Conservation (phyloP, 2,113 vertebrate species). For the Herpailurus yagouaroundi region DNA sequence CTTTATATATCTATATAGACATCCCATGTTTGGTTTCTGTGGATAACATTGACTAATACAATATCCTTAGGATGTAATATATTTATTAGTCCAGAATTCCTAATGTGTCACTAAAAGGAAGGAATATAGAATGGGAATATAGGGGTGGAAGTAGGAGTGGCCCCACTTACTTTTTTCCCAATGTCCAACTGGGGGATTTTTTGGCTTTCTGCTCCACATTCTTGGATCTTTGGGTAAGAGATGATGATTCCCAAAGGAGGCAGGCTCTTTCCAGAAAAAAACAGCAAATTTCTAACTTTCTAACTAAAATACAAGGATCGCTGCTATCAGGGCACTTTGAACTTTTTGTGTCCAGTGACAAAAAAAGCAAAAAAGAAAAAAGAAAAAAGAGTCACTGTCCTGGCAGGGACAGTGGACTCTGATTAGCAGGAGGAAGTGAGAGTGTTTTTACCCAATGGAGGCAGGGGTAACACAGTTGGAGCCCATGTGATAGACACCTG, state of each 20-base stretch:
- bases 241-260: not conserved
- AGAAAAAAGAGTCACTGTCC: not conserved
- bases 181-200: not conserved
- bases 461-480: not conserved
- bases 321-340: not conserved
- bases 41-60: not conserved
- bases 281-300: not conserved
- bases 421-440: not conserved
- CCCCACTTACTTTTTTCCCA: not conserved
- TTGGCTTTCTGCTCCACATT: not conserved
- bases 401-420: not conserved
- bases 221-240: not conserved
- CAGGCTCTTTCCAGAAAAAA: not conserved
- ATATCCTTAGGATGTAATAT: not conserved
- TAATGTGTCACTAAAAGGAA: not conserved
- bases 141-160: not conserved
- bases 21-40: not conserved
- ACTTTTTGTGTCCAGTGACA: not conserved
- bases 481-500: not conserved
- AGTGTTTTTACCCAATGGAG: not conserved
- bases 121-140: not conserved
- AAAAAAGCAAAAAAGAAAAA: not conserved
- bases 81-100: not conserved
- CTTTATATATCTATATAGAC: not conserved
- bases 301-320: not conserved